Base-by-base conservation (phyloP, 2,797 vertebrate species). In the Clarias platycephalus region DNA sequence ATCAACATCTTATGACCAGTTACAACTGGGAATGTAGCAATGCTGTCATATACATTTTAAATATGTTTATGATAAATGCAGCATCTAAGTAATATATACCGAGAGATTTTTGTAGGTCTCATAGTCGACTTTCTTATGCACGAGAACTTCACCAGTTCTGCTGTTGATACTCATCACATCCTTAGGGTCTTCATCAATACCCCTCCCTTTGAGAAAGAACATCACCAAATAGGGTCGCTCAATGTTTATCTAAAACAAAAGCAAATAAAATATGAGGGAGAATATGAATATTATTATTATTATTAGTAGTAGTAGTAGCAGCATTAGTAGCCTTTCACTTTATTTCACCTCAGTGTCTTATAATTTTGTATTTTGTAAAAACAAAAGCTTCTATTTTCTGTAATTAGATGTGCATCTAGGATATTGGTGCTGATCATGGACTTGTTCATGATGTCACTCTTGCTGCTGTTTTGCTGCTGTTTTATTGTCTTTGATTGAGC, bases 51-150 rank as follows among this genome's bases (percentile, higher is more conserved):
- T n/a, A 26, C 5, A 26, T n/a, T 72, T 72, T 6, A n/a, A 44
- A 72, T 37, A 68, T 66, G 64, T 66, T 66, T 5, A 31, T 22
- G 22, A 40, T 74, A 20, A 57, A 57, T 75, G 24, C 4, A 57
- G 5, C 8, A 57, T 31, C 18, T 26, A 31, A 57, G 72, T 57
- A 26, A 78, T n/a, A 63, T 40, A 0, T 78, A 79, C 77, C 37
- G 22, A 20, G 60, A 79, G 60, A 44, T 16, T 12, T 63, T 0
- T 15, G 26, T 26, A 5, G 13, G 4, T 8, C 77, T 79, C 77
- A 3, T 79, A 64, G 34, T 79, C 77, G 37, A 79, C 77, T 8
- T 64, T 79, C 60, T 64, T 79, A 63, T 64, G 77, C 60, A 79
- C 77, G 0, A 44, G 9, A 4, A 79, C 2, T 12, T 63, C 37